Evolutionary conservation across 2,113 vertebrate genomes (phyloP).

Genomic region (Typhlomys cinereus): DNA sequence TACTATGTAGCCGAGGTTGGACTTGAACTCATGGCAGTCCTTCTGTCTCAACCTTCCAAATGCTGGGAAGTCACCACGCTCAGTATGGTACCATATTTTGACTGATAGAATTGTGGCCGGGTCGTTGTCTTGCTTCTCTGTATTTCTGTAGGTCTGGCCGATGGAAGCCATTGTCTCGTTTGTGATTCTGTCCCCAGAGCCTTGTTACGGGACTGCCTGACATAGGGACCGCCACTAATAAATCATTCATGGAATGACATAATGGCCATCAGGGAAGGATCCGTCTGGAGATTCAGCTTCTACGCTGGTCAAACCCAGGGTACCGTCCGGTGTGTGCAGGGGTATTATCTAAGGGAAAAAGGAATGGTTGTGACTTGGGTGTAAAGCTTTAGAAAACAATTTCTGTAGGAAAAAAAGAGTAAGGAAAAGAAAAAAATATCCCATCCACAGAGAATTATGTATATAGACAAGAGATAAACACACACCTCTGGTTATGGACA

Average conservation of each 20-base stretch:
- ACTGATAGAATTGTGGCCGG: not conserved
- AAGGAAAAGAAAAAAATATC: not conserved
- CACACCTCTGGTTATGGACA: not conserved
- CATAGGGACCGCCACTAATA: conserved; percentile 43
- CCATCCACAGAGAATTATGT: not conserved
- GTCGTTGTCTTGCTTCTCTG: not conserved
- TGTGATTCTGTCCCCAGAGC: conserved; percentile 54
- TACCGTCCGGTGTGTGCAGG: not conserved
- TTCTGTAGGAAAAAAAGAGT: conserved; percentile 5
- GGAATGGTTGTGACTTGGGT: not conserved
- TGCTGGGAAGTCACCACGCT: no score
- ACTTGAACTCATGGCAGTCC: not conserved
- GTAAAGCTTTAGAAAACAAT: conserved; percentile 22
- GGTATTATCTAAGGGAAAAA: conserved; percentile 21
- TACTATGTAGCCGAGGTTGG: not conserved
- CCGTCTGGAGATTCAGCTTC: conserved; percentile 57
- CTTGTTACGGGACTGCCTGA: conserved; percentile 62
- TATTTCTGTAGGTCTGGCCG: conserved; percentile 14
- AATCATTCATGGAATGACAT: conserved; percentile 67
- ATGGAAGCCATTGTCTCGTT: conserved; percentile 19
- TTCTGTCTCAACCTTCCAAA: not conserved
- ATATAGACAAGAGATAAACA: conserved; percentile 18
- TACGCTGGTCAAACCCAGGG: not conserved
- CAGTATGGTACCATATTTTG: not conserved
- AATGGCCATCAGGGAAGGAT: conserved; percentile 48